Conservation (phyloP, 2,797 vertebrate species). For the Novumbra hubbsi region DNA sequence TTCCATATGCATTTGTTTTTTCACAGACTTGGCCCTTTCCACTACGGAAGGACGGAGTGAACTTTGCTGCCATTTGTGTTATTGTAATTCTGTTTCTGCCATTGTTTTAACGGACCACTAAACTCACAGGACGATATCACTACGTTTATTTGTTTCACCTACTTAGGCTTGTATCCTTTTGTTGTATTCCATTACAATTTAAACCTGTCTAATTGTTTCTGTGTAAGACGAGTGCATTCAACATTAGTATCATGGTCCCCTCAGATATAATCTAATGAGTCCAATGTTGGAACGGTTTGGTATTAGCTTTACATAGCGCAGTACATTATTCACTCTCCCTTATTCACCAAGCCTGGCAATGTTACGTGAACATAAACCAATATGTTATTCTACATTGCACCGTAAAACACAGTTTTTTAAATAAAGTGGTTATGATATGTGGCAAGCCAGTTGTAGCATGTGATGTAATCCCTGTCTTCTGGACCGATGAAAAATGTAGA, state of each 20-base stretch:
- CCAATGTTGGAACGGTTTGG: not conserved
- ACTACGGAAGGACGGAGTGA: not conserved
- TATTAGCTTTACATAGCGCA: not conserved
- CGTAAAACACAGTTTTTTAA: not conserved
- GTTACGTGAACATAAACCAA: not conserved
- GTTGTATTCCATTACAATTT: not conserved
- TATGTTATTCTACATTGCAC: not conserved
- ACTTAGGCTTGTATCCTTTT: not conserved
- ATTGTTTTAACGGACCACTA: conserved; percentile 39
- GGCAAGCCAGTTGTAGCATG: not conserved
- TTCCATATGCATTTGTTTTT: not conserved
- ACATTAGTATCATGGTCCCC: not conserved
- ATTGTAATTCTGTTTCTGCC: conserved; percentile 39
- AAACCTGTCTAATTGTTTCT: not conserved
- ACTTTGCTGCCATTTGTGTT: conserved; percentile 15
- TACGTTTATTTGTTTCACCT: conserved; percentile 16
- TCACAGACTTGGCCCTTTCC: conserved; percentile 35
- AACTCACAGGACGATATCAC: conserved; percentile 12
- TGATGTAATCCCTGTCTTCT: not conserved
- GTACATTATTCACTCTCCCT: not conserved
- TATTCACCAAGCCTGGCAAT: not conserved
- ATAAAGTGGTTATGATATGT: not conserved
- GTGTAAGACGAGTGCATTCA: not conserved
- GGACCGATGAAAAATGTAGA: not conserved
- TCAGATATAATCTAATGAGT: not conserved